Conservation (phyloP, 1,140 invertebrate genomes). For the Bombus consobrinus region DNA sequence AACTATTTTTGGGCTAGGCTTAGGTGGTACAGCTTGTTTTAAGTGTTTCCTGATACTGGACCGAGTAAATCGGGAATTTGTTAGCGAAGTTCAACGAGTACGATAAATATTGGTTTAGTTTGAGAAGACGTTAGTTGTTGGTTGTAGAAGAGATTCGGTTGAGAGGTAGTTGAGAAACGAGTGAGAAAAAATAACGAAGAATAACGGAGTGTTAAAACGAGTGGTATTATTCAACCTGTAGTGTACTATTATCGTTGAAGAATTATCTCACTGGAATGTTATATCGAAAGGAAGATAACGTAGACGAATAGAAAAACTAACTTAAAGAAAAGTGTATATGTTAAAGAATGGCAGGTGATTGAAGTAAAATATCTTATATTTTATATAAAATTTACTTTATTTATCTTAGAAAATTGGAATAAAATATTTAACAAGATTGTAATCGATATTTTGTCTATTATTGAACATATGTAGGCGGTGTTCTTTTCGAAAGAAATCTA, state of each 20-base stretch:
- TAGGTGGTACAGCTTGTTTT: too few species aligned
- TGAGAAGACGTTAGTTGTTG: not conserved
- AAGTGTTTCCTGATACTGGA: not conserved
- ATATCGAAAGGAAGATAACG: not conserved
- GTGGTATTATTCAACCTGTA: not conserved
- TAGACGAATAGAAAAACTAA: not conserved
- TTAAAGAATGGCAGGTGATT: too few species aligned
- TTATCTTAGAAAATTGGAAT: too few species aligned
- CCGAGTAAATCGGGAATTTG: not conserved
- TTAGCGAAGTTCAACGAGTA: not conserved
- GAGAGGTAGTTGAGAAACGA: not conserved
- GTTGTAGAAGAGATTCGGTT: not conserved
- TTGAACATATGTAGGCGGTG: not conserved
- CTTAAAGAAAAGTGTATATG: not conserved
- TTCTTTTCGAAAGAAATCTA: not conserved
- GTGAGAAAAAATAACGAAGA: not conserved
- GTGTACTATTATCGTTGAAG: not conserved
- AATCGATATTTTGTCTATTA: not conserved
- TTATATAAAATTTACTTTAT: not conserved
- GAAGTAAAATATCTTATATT: not conserved
- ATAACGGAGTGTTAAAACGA: not conserved
- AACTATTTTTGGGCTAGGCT: constrained; percentile 8
- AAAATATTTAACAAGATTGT: not conserved
- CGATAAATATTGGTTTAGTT: not conserved
- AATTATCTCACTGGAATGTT: not conserved